These are phyloP conservation scores for Cichlasoma orientale DNA, from an alignment of 2,797 vertebrate species.

Conservation along the genomic window DNA sequence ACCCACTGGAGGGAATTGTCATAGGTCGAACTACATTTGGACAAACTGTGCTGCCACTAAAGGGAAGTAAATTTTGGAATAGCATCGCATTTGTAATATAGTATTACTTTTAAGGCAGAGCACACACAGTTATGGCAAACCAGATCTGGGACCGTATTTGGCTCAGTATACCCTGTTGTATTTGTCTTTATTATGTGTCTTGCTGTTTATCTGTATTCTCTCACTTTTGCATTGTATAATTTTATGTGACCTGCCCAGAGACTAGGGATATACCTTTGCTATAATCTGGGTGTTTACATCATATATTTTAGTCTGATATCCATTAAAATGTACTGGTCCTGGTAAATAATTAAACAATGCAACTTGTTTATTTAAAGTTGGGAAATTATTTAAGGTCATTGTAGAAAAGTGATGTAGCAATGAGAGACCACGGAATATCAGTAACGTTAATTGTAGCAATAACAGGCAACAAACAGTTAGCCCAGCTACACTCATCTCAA, in stretches of 20 bases:
- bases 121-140: not conserved
- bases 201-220: not conserved
- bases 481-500: not conserved
- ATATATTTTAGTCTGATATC: not conserved
- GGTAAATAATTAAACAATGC: not conserved
- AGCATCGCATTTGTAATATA: not conserved
- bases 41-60: not conserved
- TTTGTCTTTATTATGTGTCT: not conserved
- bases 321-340: too few relatives aligned
- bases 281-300: not conserved
- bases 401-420: not conserved
- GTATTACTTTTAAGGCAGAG: not conserved
- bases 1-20: not conserved
- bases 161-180: not conserved
- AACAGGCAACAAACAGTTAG: not conserved
- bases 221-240: not conserved
- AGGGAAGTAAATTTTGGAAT: not conserved
- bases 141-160: not conserved
- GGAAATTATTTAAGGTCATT: too few relatives aligned
- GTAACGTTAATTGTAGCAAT: not conserved
- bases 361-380: not conserved
- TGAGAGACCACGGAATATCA: too few relatives aligned
- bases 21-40: not conserved
- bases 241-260: not conserved
- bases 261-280: not conserved